Evolutionary conservation across 2,113 vertebrate species (phyloP).

Genomic region (Aptenodytes forsteri): DNA sequence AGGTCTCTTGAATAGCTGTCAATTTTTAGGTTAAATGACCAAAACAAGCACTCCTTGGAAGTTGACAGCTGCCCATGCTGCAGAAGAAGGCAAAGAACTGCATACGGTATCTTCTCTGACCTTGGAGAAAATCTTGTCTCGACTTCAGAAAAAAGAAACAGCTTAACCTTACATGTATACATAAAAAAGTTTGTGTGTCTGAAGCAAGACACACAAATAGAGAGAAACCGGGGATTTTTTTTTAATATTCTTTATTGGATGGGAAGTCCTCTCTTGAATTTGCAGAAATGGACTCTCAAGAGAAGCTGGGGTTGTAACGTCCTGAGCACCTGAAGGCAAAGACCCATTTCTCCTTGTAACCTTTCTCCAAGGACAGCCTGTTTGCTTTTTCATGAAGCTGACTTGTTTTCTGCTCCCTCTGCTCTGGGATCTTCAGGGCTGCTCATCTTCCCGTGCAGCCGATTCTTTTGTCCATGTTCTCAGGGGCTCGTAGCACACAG

Average conservation of each 20-base stretch:
- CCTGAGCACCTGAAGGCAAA: not conserved
- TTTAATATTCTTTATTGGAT: not conserved
- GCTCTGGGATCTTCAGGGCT: not conserved
- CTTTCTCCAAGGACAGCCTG: not conserved
- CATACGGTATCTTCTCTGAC: not conserved
- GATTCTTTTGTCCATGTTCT: not conserved
- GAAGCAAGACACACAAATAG: not conserved
- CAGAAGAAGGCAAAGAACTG: not conserved
- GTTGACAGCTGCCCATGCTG: not conserved
- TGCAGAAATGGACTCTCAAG: not conserved
- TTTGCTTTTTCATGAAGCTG: not conserved
- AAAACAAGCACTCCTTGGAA: not conserved
- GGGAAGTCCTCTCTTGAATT: not conserved
- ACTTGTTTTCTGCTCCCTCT: not conserved
- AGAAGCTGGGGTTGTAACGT: not conserved
- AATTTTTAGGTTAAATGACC: not conserved
- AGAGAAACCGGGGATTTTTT: not conserved
- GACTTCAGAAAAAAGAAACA: not conserved
- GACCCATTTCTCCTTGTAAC: not conserved
- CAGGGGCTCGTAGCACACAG: not conserved
- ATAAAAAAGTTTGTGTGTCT: not conserved
- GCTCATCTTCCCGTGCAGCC: not conserved
- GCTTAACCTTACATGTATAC: not conserved
- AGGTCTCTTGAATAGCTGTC: not conserved
- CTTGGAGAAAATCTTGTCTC: not conserved